Conservation (phyloP, 2,113 vertebrate species). For the Gopherus flavomarginatus region DNA sequence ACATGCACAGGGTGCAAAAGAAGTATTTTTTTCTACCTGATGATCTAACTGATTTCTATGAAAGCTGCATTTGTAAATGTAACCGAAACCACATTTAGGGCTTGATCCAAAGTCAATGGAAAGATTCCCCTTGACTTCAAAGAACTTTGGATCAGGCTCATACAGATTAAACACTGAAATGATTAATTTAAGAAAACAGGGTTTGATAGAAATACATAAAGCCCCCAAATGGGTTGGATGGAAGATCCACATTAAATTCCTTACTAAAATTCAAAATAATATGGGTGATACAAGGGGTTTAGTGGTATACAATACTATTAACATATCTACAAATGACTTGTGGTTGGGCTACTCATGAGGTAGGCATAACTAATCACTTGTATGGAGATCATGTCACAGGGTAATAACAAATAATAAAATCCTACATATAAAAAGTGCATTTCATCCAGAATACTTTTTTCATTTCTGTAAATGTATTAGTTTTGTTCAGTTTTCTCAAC, state of each 20-base stretch:
- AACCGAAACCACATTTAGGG: not conserved
- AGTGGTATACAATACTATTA: slow-evolving; percentile 29
- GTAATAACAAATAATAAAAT: not conserved
- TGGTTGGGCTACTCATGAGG: not conserved
- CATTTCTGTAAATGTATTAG: not conserved
- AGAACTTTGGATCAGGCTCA: not conserved
- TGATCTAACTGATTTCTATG: not conserved
- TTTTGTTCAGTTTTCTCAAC: not conserved
- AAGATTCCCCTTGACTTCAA: not conserved
- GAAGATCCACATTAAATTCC: not conserved
- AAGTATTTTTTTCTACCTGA: not conserved
- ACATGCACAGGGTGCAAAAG: not conserved
- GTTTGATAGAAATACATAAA: not conserved
- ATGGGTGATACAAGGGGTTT: slow-evolving; percentile 4
- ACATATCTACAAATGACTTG: not conserved
- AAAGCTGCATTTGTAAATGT: not conserved
- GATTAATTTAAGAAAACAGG: not conserved
- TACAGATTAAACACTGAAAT: not conserved
- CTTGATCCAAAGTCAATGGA: not conserved
- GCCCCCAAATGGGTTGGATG: not conserved
- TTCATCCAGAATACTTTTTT: not conserved
- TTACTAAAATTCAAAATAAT: not conserved
- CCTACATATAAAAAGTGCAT: not conserved
- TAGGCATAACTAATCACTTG: accelerated
- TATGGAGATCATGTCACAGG: not conserved